Base-by-base conservation (phyloP, 2,113 vertebrate species). In the Colistium nudipinnis region DNA sequence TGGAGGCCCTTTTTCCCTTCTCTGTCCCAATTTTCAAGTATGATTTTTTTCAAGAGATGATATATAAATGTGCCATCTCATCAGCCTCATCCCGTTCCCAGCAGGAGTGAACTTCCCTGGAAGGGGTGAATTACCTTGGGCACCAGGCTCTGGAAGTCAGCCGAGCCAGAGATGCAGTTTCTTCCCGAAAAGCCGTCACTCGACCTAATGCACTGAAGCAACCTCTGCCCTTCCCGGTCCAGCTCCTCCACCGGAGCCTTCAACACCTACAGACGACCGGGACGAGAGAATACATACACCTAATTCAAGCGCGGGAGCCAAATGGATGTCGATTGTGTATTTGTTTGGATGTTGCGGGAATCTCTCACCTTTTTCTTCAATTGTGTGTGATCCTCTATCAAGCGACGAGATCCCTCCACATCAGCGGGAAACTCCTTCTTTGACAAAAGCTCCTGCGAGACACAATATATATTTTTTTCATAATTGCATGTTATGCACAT, bases 211-310 rank as follows among this genome's bases (percentile, higher is more conserved):
- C 96, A 98, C 75, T 98, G 97, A 59, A 99, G 91, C 56, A 99
- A 85, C 81, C 97, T 90, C 89, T 99, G 98, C n/a, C 97, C 97
- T 66, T 99, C 98, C 2, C 93, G 93, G 90, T 99, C 98, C 79
- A 99, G 80, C 82, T 98, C 97, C 89, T 99, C 97, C 81, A 99
- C 97, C 0, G 98, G 98, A 71, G 98, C 97, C 93, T 97, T 97
- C 75, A 98, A 93, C 71, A 99, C 97, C 90, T 91, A 19, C 16
- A 76, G 17, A 4, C 2, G 30, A 27, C n/a, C n/a, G n/a, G 4
- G 24, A 35, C 8, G 14, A 24, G 4, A 60, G 6, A 28, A 25
- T 27, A 12, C 25, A 17, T 17, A 39, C 31, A 4, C 1, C 41
- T n/a, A 20, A 9, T 11, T 43, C 39, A 17, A 25, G 28, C 2